Percentiles rank a stretch among this genome's conserved stretches.
Evolutionary conservation across 1,140 invertebrate species (phyloP).

Genomic region (Drosophila lacertosa): DNA sequence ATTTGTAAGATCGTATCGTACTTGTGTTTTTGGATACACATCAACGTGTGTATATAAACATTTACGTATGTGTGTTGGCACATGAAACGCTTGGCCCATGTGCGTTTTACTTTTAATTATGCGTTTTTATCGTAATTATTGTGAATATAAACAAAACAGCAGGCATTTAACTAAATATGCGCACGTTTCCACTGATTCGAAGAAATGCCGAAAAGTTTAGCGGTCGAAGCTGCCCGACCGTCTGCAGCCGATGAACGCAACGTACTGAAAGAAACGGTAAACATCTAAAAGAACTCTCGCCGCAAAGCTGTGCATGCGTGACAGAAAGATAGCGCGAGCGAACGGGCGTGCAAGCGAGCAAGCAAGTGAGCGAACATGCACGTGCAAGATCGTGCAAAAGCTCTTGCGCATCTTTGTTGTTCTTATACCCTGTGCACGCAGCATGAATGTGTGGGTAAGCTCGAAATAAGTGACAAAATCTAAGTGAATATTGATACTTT

Average conservation of each 20-base stretch:
- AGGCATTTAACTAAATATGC: conserved; percentile 36
- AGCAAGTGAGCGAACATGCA: conserved; percentile 16
- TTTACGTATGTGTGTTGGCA: not conserved
- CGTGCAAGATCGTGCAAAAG: conserved; percentile 46
- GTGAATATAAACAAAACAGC: conserved; percentile 62
- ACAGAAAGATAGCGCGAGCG: conserved; percentile 11
- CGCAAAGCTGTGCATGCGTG: conserved; percentile 33
- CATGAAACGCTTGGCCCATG: conserved; percentile 29
- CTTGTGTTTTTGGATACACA: conserved; percentile 24
- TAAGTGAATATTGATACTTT: no score
- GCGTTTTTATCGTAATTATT: conserved; percentile 66
- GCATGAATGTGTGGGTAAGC: no score
- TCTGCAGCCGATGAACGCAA: conserved; percentile 52
- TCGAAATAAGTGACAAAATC: no score
- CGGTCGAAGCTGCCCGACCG: conserved; percentile 46
- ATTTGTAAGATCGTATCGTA: conserved; percentile 19
- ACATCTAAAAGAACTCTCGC: conserved; percentile 34
- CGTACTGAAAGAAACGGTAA: conserved; percentile 59
- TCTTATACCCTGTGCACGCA: not conserved
- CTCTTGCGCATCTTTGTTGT: conserved; percentile 17
- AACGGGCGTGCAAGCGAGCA: not conserved
- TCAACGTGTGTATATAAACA: not conserved
- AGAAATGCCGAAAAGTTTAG: conserved; percentile 32
- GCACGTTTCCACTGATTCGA: conserved; percentile 57
- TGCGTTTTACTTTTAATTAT: conserved; percentile 60